Conservation (phyloP, 2,888 invertebrate genomes). For the Cheilosia grossa region DNA sequence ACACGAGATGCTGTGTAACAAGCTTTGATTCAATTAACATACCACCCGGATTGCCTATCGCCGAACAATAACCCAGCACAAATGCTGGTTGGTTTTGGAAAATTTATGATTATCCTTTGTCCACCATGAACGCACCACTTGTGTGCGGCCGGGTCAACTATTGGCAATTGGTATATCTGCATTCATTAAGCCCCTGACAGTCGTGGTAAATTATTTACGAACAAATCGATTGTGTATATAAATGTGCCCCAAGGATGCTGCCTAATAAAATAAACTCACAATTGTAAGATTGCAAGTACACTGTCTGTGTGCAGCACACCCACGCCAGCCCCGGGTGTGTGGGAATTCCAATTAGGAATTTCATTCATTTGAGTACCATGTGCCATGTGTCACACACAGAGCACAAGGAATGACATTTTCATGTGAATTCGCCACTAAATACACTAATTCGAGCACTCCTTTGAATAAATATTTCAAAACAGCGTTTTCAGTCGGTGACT, state of each 20-base stretch:
- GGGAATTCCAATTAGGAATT: conserved; percentile 35
- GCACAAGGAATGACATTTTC: background rate
- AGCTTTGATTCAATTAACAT: conserved; percentile 59
- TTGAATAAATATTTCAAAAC: conserved; percentile 41
- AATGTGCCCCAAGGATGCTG: conserved; percentile 7
- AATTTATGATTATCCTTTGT: conserved; percentile 67
- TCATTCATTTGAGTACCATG: conserved; percentile 43
- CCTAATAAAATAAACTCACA: conserved; percentile 47
- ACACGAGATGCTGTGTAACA: background rate
- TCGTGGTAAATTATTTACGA: conserved; percentile 49
- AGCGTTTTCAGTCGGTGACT: conserved; percentile 9
- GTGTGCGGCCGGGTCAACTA: background rate
- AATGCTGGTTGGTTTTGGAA: conserved; percentile 13
- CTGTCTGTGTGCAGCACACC: background rate
- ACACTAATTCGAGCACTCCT: conserved; percentile 30
- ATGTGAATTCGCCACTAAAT: conserved; percentile 12
- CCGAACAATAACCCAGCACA: conserved; percentile 23
- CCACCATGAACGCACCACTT: background rate
- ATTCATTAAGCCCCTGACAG: conserved; percentile 55
- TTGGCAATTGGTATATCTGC: conserved; percentile 20
- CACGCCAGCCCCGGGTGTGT: background rate
- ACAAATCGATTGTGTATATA: conserved; percentile 47
- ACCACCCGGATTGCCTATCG: conserved; percentile 22
- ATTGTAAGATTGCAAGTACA: conserved; percentile 20
- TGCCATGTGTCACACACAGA: conserved; percentile 16